Percentiles rank a stretch among this genome's conserved stretches.
Conservation (phyloP, 2,113 vertebrate species). For the Eubucco bourcierii region DNA sequence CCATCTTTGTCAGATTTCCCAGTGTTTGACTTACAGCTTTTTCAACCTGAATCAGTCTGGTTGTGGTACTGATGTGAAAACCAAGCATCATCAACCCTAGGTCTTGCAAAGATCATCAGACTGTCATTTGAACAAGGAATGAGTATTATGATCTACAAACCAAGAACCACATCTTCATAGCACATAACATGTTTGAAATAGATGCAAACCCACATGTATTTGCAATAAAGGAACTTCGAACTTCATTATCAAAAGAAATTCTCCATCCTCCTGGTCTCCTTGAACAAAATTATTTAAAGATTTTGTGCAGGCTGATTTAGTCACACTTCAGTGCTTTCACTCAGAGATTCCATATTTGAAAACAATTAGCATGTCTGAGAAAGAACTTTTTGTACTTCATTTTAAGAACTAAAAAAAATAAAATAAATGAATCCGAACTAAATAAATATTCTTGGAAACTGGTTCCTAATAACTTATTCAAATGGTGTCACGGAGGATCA, state of each 20-base stretch:
- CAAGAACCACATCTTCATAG: not conserved
- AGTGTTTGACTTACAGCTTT: slow-evolving; percentile 13
- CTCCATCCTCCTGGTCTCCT: not conserved
- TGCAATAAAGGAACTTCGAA: not conserved
- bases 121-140: not conserved
- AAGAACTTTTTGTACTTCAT: not conserved
- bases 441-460: not conserved
- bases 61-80: slow-evolving; percentile 19
- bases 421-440: not conserved
- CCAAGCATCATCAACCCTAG: not conserved
- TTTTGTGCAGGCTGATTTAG: not conserved
- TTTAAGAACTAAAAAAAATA: not conserved
- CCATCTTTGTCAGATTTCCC: slow-evolving; percentile 24
- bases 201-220: not conserved
- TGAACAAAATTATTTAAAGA: not conserved
- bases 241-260: not conserved
- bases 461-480: not conserved
- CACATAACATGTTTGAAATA: not conserved
- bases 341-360: not conserved
- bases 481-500: not conserved
- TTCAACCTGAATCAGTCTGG: slow-evolving; percentile 12
- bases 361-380: not conserved
- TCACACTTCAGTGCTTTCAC: not conserved
- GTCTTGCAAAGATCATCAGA: slow-evolving; percentile 1
- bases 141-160: not conserved